phyloP scores from a whole-genome alignment of 2,113 vertebrate species.

The Hippocampus guttulatus region DNA sequence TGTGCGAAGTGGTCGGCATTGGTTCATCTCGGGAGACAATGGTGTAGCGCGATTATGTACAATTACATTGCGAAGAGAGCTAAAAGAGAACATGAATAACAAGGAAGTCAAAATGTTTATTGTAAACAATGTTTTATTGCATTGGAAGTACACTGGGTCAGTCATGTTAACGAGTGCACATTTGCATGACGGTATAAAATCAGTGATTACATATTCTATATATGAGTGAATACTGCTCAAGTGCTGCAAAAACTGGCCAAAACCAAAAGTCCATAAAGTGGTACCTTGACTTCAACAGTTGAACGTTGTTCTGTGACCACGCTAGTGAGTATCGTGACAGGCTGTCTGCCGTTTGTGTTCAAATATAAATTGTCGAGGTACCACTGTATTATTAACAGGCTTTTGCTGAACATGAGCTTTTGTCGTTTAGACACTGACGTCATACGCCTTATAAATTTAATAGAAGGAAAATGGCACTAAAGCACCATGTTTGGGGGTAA shows the following conservation, averaged over 20 bases:
- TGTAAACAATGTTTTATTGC: constrained; percentile 59
- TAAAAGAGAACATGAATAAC: background rate
- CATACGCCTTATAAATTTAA: constrained; percentile 9
- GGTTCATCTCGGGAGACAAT: no score
- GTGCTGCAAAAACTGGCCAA: background rate
- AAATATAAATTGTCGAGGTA: background rate
- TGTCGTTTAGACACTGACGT: background rate
- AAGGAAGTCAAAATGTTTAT: constrained; percentile 5
- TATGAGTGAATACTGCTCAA: background rate
- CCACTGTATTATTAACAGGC: background rate
- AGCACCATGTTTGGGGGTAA: background rate
- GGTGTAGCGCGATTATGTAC: no score
- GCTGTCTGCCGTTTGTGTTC: no score
- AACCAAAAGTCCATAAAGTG: background rate
- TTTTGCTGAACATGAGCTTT: background rate
- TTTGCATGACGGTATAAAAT: background rate
- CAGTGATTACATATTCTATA: background rate
- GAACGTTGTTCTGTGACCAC: background rate
- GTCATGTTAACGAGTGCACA: constrained; percentile 1
- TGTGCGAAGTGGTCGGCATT: background rate
- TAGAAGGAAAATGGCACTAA: constrained; percentile 13
- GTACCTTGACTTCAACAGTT: background rate
- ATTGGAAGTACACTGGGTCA: constrained; percentile 46
- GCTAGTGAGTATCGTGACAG: no score
- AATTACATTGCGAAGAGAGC: no score